Evolutionary conservation across 2,113 vertebrate species (phyloP).

Genomic region (Eudyptes chrysolophus): DNA sequence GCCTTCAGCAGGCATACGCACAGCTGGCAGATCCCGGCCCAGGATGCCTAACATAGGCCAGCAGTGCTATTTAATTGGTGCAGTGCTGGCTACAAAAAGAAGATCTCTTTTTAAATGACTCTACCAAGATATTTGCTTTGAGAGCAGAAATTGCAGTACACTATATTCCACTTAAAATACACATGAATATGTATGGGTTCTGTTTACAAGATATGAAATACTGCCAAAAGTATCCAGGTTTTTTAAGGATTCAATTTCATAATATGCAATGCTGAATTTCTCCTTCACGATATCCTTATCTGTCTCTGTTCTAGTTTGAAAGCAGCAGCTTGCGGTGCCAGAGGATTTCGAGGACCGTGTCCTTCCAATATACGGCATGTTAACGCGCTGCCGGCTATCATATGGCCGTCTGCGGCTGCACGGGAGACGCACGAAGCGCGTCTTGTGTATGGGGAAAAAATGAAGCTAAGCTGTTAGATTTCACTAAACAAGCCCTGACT

Average conservation of each 20-base stretch:
- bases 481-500: neutral
- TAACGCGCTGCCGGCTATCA: neutral
- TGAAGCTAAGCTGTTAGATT: neutral
- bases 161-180: neutral
- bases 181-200: constrained; percentile 1
- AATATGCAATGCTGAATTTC: neutral
- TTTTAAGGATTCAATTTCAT: neutral
- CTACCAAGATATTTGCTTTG: neutral
- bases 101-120: neutral
- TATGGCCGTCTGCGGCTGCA: neutral
- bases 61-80: neutral
- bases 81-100: neutral
- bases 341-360: neutral
- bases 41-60: neutral
- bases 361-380: neutral
- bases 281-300: constrained; percentile 36
- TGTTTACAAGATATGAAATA: neutral
- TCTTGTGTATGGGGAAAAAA: fast-evolving
- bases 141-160: constrained; percentile 1
- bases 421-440: neutral
- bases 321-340: neutral
- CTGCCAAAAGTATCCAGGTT: neutral
- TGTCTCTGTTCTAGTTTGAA: neutral
- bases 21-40: neutral
- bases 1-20: neutral